Evolutionary conservation across 1,140 invertebrate species (phyloP).

Genomic region (Heterodera schachtii): DNA sequence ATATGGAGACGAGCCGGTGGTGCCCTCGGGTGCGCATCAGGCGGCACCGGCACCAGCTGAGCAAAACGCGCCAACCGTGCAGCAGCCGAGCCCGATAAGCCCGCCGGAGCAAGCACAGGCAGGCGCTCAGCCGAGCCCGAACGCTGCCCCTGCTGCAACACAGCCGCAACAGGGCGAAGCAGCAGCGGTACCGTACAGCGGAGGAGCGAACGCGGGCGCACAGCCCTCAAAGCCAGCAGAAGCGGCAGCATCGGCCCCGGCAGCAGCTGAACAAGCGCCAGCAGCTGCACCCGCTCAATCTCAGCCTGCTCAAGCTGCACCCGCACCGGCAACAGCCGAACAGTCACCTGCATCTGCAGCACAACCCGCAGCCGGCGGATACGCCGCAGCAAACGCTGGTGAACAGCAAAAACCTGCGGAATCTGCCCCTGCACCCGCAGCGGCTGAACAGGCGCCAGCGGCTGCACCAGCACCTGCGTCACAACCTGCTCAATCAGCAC

Average conservation of each 20-base stretch:
- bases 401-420: constrained; percentile 12
- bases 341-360: not conserved
- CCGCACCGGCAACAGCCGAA: not conserved
- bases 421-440: constrained; percentile 12
- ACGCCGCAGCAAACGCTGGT: not conserved
- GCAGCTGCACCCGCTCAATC: not conserved
- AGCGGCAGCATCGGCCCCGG: too few relatives aligned
- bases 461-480: constrained; percentile 3
- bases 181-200: not conserved
- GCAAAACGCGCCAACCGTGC: not conserved
- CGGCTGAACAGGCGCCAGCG: constrained; percentile 1
- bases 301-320: constrained; percentile 9
- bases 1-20: constrained; percentile 29
- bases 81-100: constrained; percentile 11
- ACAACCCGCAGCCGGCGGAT: too few relatives aligned
- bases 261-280: not conserved
- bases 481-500: constrained; percentile 4
- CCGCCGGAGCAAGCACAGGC: constrained; percentile 12
- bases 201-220: too few relatives aligned
- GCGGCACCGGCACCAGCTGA: not conserved
- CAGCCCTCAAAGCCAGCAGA: too few relatives aligned
- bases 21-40: not conserved
- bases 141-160: constrained; percentile 12
- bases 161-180: not conserved
- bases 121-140: not conserved